Percentiles rank a stretch among this genome's conserved stretches.
Evolutionary conservation across 2,888 invertebrate species (phyloP).

Genomic region (Meganola albula): DNA sequence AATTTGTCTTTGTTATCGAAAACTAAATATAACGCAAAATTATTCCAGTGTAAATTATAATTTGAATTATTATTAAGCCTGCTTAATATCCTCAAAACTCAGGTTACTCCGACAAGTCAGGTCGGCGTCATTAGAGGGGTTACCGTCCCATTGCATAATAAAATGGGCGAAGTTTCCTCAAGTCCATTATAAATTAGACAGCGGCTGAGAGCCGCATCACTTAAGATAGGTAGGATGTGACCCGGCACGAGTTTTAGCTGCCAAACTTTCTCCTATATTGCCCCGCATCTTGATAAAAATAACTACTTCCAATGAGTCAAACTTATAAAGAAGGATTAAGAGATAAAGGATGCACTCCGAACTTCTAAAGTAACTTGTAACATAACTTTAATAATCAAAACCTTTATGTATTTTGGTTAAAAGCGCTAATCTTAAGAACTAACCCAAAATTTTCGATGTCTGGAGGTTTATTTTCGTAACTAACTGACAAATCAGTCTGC

Average conservation of each 20-base stretch:
- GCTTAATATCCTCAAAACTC: conserved; percentile 64
- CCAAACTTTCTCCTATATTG: conserved; percentile 69
- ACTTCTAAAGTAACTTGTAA: too few relatives aligned
- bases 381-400: too few relatives aligned
- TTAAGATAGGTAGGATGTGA: conserved; percentile 77
- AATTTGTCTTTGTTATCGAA: too few relatives aligned
- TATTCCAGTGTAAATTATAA: conserved; percentile 44
- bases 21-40: conserved; percentile 25
- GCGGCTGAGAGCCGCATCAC: conserved; percentile 72
- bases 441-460: too few relatives aligned
- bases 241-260: conserved; percentile 67
- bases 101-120: conserved; percentile 66
- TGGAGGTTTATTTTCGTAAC: too few relatives aligned
- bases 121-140: conserved; percentile 74
- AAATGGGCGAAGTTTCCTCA: conserved; percentile 76
- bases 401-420: too few relatives aligned
- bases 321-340: conserved; percentile 64
- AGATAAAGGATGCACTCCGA: conserved; percentile 48
- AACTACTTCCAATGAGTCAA: conserved; percentile 72
- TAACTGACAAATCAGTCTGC: too few relatives aligned
- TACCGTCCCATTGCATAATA: conserved; percentile 77
- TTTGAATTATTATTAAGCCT: conserved; percentile 54
- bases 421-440: too few relatives aligned
- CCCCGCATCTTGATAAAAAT: conserved; percentile 71
- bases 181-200: conserved; percentile 79